Base-by-base conservation (phyloP, 1,140 invertebrate genomes). In the Musca domestica region DNA sequence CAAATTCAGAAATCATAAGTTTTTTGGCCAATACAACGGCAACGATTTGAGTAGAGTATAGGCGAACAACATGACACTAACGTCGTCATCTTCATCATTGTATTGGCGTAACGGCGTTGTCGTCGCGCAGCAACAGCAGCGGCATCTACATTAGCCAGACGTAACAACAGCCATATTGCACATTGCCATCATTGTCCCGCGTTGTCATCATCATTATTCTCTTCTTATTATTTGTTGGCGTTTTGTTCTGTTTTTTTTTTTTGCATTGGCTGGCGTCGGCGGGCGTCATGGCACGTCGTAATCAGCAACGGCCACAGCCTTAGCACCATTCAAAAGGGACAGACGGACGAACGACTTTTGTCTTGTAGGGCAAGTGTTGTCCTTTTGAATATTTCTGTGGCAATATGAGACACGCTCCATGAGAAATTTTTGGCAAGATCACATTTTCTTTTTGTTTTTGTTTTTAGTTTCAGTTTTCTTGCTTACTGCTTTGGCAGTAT, bases 171-270 rank as follows among this genome's bases (percentile, higher is more conserved):
- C 27, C 34, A 61, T 41, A 41, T 41, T 41, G 34, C 34, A 41
- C 34, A 41, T 41, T 41, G 10, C 34, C 56, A 61, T 61, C 56
- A 61, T 61, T 30, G 30, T 61, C 56, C n/a, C n/a, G 34, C 41
- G 34, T 61, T 30, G 56, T 61, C 56, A 61, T 61, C 56, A 61
- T 61, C 34, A 41, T 41, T 41, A 41, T 41, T 41, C 34, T 41
- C n/a, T 61, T 61, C 27, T 34, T 61, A 61, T 61, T 61, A 61
- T 61, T 61, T 61, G 56, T 61, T 61, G 54, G 54, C 54, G 27
- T 58, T 58, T 41, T 41, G 10, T 7, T 41, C 10, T 41, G 2
- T 41, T 41, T 9, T 12, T 41, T 41, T n/a, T 5, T 41, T 41
- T 41, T 41, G 6, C 12, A 2, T 12, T 41, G 34, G 14, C 4